phyloP scores from a whole-genome alignment of 2,888 invertebrate species.

The Lottia gigantea region DNA sequence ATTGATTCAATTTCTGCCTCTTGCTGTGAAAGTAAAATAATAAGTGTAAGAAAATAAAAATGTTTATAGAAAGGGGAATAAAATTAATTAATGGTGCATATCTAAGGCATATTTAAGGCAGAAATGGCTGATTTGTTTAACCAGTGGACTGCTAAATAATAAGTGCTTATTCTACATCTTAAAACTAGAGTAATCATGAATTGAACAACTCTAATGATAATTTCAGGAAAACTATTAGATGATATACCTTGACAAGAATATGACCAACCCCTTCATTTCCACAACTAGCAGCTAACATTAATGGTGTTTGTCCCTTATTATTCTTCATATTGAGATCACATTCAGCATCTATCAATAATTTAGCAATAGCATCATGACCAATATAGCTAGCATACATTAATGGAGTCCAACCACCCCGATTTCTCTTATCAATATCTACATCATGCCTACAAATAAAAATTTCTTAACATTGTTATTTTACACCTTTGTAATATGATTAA shows the following conservation, averaged over 20 bases:
- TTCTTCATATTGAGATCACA: conserved; percentile 61
- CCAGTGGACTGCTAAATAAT: too few relatives aligned
- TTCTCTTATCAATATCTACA: conserved; percentile 61
- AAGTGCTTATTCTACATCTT: too few relatives aligned
- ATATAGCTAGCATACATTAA: conserved; percentile 70
- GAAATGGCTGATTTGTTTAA: too few relatives aligned
- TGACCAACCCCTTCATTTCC: conserved; percentile 70
- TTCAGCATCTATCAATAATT: conserved; percentile 60
- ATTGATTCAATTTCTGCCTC: conserved; percentile 65
- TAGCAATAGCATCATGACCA: conserved; percentile 67
- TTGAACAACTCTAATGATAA: too few relatives aligned
- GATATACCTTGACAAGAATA: conserved; percentile 62
- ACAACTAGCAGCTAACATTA: conserved; percentile 72
- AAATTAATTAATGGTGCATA: too few relatives aligned
- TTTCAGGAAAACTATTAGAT: too few relatives aligned
- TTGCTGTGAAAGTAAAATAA: conserved; percentile 43
- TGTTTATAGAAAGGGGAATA: too few relatives aligned
- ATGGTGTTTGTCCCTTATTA: conserved; percentile 66
- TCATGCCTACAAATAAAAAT: conserved; percentile 32
- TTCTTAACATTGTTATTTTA: not conserved
- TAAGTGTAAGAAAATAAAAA: too few relatives aligned
- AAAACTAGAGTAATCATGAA: too few relatives aligned
- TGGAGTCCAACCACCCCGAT: conserved; percentile 69
- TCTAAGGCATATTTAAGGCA: too few relatives aligned
- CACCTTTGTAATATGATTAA: not conserved